Evolutionary conservation across 2,113 vertebrate genomes (phyloP), one percentile per base, ranked within the genome.

Genomic region (Bambusicola thoracicus): DNA sequence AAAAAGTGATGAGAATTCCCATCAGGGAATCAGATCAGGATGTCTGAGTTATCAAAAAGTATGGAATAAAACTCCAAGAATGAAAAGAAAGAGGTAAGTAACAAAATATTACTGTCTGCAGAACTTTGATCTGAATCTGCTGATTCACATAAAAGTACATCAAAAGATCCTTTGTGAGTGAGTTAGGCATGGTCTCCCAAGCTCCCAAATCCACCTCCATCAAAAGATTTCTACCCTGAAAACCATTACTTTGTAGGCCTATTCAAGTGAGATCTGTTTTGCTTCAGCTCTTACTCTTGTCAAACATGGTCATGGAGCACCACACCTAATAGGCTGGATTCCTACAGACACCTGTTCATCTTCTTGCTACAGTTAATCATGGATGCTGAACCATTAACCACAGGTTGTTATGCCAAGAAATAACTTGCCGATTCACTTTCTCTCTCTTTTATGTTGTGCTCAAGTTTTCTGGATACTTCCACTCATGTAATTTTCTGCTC

Each of bases 391-490:
- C 59, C 53, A 82, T 81, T 85, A 80, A 87, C 58, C 36, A 81
- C n/a, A 66, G 32, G 53, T 32, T 85, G 49, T 79, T 84, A 79
- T 10, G 49, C 6, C 9, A 40, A 82, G 72, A 87, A 93, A 87
- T n/a, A 53, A 93, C 81, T 5, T 62, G 49, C 32, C 2, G 1
- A 58, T 51, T 80, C 1, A 0, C 22, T 91, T 87, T 49, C 59
- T 15, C 65, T 68, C 40, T 84, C 74, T 92, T 66, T 62, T 55
- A 83, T 6, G 15, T 38, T 24, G 2, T 21, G 34, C 44, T 85
- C 63, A 85, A 77, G 75, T 65, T 38, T 65, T 85, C 76, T 91
- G 79, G 25, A 17, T 90, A 89, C 90, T 96, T 94, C 91, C 63
- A 70, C 61, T 46, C 76, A n/a, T 67, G 72, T 53, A 70, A 93